Base-by-base conservation (phyloP, 2,797 vertebrate genomes). In the Harpagifer antarcticus region DNA sequence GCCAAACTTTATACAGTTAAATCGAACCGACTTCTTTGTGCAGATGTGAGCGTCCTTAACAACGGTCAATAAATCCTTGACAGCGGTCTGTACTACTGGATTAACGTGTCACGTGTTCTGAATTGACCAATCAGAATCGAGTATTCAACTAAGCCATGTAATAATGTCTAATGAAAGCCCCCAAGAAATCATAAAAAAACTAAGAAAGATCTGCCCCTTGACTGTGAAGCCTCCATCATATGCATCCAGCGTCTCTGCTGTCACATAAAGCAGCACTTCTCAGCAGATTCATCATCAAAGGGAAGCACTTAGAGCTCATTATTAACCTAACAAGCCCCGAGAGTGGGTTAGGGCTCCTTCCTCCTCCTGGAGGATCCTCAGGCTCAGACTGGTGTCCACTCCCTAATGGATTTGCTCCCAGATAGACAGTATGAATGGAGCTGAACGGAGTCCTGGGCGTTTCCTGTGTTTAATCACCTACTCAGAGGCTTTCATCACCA, bases 301-400 rank as follows among this genome's bases (percentile, higher is more conserved):
- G 62, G 72, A 81, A 89, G 78, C 83, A 88, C 87, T 91, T 82
- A 90, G 43, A 90, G 70, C 48, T 79, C 84, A 88, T 91, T 92
- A 91, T 88, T 89, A 84, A 85, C 79, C 75, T 90, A 87, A 91
- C 52, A 69, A 73, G 72, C 73, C 74, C 50, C 60, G 31, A 82
- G 81, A 87, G 83, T 37, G 52, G 47, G 42, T 65, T 68, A 61
- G 63, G 13, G 37, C 76, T 64, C 54, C 68, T 74, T 83, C 74
- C 73, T 53, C 72, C 56, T 63, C 71, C 50, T 63, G 33, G 42
- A 70, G 77, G 78, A 88, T 77, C 68, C 58, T 11, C 2, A 60
- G 78, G 68, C 58, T 33, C 62, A 52, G 57, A 33, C 69, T 73
- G 73, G 44, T 66, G 52, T 81, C 76, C 79, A 65, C 70, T 83